phyloP scores from a whole-genome alignment of 1,140 invertebrate species.

The Apis mellifera region DNA sequence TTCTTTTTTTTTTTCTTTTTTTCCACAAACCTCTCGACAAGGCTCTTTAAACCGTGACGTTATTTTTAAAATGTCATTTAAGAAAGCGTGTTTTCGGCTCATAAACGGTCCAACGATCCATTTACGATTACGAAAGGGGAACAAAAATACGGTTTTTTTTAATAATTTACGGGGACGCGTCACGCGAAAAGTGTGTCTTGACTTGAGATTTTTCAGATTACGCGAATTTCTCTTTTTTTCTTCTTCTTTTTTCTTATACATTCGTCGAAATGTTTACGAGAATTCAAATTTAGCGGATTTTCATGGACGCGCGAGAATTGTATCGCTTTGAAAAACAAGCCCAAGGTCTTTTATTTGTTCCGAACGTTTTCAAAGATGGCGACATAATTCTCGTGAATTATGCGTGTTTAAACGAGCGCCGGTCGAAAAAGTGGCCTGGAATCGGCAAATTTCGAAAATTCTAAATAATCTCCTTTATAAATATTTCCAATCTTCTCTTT shows the following conservation, averaged over 20 bases:
- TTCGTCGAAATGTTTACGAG: neutral
- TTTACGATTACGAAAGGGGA: neutral
- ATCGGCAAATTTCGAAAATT: neutral
- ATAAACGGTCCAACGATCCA: neutral
- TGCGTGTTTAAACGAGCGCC: neutral
- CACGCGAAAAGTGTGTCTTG: neutral
- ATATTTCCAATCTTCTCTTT: too few relatives aligned
- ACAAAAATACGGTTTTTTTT: too few relatives aligned
- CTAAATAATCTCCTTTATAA: too few relatives aligned
- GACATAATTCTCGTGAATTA: conserved; percentile 24
- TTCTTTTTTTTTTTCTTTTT: neutral
- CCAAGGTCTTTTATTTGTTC: conserved; percentile 41
- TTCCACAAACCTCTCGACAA: neutral
- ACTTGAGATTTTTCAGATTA: neutral
- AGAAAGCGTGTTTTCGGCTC: too few relatives aligned
- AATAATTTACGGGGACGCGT: neutral
- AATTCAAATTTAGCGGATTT: neutral
- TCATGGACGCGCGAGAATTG: neutral
- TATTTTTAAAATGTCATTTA: neutral
- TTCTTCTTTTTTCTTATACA: too few relatives aligned
- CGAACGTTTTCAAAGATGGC: neutral
- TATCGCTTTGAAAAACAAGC: neutral
- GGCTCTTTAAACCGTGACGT: neutral
- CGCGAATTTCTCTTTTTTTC: too few relatives aligned
- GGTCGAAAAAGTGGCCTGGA: neutral